A percentile compares a stretch with the other conserved stretches of the same genome.
phyloP scores from a whole-genome alignment of 2,113 vertebrate genomes.

The Cynopterus brachyotis region DNA sequence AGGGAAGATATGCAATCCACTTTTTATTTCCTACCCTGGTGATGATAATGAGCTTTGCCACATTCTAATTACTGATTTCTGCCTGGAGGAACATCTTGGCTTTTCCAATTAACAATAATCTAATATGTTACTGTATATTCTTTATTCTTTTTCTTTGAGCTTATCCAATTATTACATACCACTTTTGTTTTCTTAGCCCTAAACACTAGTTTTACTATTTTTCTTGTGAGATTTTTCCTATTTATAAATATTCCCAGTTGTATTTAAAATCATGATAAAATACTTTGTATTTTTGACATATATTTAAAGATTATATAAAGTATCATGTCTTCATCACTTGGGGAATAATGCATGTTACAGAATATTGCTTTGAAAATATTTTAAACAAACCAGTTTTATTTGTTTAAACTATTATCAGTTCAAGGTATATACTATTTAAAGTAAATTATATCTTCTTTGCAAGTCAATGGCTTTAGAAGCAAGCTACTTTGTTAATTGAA shows the following conservation, averaged over 20 bases:
- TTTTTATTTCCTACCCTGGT: slow-evolving; percentile 62
- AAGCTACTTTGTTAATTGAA: neutral
- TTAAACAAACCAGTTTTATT: slow-evolving; percentile 38
- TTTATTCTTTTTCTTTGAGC: slow-evolving; percentile 50
- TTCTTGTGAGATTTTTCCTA: slow-evolving; percentile 66
- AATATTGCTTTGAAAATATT: slow-evolving; percentile 39
- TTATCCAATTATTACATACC: slow-evolving; percentile 54
- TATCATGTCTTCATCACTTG: slow-evolving; percentile 62
- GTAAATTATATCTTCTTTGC: neutral
- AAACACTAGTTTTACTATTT: slow-evolving; percentile 58
- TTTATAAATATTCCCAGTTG: slow-evolving; percentile 65
- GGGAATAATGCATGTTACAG: slow-evolving; percentile 65
- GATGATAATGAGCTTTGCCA: slow-evolving; percentile 67
- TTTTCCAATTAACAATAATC: slow-evolving; percentile 60
- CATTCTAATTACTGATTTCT: slow-evolving; percentile 77
- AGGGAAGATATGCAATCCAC: slow-evolving; percentile 8
- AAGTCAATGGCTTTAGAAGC: slow-evolving; percentile 19
- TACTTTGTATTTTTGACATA: slow-evolving; percentile 59
- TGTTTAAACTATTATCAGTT: slow-evolving; percentile 24
- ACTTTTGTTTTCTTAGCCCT: slow-evolving; percentile 46
- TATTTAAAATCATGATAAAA: slow-evolving; percentile 78
- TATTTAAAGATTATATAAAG: slow-evolving; percentile 67
- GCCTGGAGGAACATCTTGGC: slow-evolving; percentile 63
- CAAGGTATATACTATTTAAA: slow-evolving; percentile 12
- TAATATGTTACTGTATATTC: neutral